Percentiles rank a stretch among this genome's conserved stretches.
Conservation (phyloP, 2,888 invertebrate species). For the Andrena bicolor region DNA sequence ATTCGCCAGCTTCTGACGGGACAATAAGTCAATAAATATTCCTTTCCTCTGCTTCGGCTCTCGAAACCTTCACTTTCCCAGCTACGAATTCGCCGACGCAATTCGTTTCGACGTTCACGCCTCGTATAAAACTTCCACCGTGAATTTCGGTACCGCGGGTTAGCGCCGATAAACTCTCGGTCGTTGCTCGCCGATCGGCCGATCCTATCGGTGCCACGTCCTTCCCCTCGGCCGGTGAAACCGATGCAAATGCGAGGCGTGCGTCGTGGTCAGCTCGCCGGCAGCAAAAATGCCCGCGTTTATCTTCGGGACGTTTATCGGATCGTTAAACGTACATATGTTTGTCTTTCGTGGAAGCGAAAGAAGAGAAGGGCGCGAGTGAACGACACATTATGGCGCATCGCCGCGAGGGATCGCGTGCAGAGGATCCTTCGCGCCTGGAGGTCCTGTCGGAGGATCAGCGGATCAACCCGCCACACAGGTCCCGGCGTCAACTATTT, state of each 20-base stretch:
- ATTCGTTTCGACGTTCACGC: no score
- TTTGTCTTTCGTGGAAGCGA: conserved; percentile 69
- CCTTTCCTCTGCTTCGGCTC: no score
- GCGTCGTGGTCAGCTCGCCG: background rate
- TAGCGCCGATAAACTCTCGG: no score
- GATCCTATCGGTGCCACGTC: background rate
- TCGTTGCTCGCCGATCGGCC: no score
- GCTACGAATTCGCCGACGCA: no score
- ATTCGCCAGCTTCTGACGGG: background rate
- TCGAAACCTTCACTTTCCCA: no score
- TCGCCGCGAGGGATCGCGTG: conserved; percentile 69
- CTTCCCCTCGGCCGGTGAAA: background rate
- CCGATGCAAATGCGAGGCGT: conserved; percentile 20
- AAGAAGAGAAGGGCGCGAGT: conserved; percentile 52
- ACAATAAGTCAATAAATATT: no score
- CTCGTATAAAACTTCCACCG: no score
- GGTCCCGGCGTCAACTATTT: conserved; percentile 35
- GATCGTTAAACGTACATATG: conserved; percentile 66
- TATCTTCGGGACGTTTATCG: conserved; percentile 61
- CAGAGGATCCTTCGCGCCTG: conserved; percentile 68
- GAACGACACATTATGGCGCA: conserved; percentile 62
- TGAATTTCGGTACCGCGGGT: no score
- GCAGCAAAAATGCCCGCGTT: conserved; percentile 59
- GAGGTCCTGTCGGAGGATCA: conserved; percentile 72
- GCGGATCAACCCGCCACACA: conserved; percentile 60